Base-by-base conservation (phyloP, 2,888 invertebrate genomes). In the Diarsia rubi region DNA sequence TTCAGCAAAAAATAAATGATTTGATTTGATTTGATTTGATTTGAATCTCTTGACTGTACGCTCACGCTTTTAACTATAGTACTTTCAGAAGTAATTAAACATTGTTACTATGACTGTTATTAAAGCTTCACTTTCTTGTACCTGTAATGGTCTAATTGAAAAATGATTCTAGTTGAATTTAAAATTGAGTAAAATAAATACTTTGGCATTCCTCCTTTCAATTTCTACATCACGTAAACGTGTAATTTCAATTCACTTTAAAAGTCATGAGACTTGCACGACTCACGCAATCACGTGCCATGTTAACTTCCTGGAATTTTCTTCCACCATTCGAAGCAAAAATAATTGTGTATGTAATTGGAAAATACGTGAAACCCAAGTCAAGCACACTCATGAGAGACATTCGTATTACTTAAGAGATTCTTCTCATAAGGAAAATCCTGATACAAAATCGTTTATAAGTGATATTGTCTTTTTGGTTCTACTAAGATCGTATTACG, bases 351-450 rank as follows among this genome's bases (percentile, higher is more conserved):
- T 60, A 14, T 42, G 31, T 83, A 79, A 81, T 81, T 81, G 69
- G 59, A 83, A 79, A 79, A 59, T 37, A 75, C 63, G 63, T 59
- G 49, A 44, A 14, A 42, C 47, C 27, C 42, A 0, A 64, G 45
- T 68, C 64, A 84, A 71, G 24, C 37, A 69, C 16, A 57, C 76
- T 59, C 68, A 12, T 24, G 45, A 37, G 81, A 57, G 49, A 27
- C 76, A 69, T 81, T 81, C 60, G 24, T 81, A 81, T 81, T 84
- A 81, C 70, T 81, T 75, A 65, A 45, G 72, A 70, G 49, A 60
- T 70, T 45, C 45, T 49, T 54, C 44, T 74, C 70, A 68, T 57
- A 62, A 44, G 60, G 52, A 69, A 68, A 82, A 62, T 47, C 37
- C 54, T 64, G 47, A 60, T 47, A 70, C 64, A 19, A 57, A 75